These are phyloP conservation scores for Monochamus saltuarius DNA, from an alignment of 1,140 invertebrate genomes.

Conservation along the genomic window DNA sequence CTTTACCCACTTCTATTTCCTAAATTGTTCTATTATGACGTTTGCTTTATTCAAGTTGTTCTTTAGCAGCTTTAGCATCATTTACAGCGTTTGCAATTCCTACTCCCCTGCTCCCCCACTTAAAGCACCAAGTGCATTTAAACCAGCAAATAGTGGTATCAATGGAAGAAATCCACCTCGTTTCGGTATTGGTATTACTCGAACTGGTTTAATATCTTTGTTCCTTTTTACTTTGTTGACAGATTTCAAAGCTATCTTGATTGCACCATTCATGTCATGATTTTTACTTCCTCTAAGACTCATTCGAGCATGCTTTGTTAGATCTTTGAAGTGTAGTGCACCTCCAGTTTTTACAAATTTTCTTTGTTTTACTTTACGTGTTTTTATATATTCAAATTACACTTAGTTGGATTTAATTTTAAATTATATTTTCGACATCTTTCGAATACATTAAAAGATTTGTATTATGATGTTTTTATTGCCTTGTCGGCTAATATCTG, in stretches of 20 bases:
- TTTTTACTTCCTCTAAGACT: too few relatives aligned
- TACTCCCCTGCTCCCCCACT: constrained; percentile 35
- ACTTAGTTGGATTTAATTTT: too few relatives aligned
- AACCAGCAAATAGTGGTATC: constrained; percentile 45
- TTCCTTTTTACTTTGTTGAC: neutral
- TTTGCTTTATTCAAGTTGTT: constrained; percentile 34
- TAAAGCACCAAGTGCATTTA: constrained; percentile 44
- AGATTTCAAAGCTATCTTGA: constrained; percentile 12
- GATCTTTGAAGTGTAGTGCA: constrained; percentile 4
- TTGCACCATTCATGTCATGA: neutral
- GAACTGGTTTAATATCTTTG: constrained; percentile 19
- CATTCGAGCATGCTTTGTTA: neutral
- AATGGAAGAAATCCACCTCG: constrained; percentile 42
- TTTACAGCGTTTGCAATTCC: constrained; percentile 42
- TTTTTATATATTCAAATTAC: too few relatives aligned
- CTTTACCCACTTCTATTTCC: constrained; percentile 32
- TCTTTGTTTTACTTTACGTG: too few relatives aligned
- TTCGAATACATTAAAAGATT: too few relatives aligned
- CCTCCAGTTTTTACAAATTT: too few relatives aligned
- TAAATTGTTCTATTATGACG: constrained; percentile 44
- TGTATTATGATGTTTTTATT: too few relatives aligned
- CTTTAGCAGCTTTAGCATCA: constrained; percentile 37
- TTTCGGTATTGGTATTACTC: constrained; percentile 44
- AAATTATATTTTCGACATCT: too few relatives aligned
- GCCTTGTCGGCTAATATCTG: too few relatives aligned